phyloP scores from a whole-genome alignment of 1,140 invertebrate genomes.

The Microplitis demolitor region DNA sequence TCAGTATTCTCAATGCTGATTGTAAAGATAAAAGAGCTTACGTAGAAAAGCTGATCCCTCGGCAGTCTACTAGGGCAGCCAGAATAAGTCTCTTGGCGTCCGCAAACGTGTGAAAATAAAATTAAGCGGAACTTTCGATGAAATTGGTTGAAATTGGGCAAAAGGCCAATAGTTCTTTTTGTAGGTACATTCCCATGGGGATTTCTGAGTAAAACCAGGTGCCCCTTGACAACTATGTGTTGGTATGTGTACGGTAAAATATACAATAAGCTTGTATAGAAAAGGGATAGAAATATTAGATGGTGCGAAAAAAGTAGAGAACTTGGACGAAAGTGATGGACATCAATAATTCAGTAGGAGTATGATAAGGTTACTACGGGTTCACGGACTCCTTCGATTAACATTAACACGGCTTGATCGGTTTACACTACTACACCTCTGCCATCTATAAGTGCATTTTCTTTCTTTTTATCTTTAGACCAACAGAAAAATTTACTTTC shows the following conservation, averaged over 20 bases:
- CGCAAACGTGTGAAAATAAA: constrained; percentile 65
- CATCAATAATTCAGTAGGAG: constrained; percentile 58
- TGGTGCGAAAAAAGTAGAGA: constrained; percentile 21
- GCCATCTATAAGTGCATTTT: too few species aligned
- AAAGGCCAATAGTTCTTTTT: constrained; percentile 48
- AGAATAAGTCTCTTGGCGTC: constrained; percentile 27
- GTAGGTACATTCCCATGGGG: constrained; percentile 43
- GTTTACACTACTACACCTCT: constrained; percentile 13
- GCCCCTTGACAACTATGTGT: constrained; percentile 19
- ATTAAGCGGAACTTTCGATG: constrained; percentile 65
- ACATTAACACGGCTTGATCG: background rate
- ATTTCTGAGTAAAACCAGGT: constrained; percentile 15
- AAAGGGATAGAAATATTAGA: constrained; percentile 5
- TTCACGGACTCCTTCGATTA: constrained; percentile 14
- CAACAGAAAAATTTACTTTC: too few species aligned
- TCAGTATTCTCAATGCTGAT: constrained; percentile 46
- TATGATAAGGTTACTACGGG: constrained; percentile 48
- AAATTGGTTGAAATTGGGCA: constrained; percentile 68
- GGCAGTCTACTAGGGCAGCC: constrained; percentile 10
- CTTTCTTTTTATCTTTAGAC: too few species aligned
- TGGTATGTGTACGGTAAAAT: constrained; percentile 19
- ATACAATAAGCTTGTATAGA: background rate
- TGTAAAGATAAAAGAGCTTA: constrained; percentile 51
- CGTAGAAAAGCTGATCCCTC: constrained; percentile 22
- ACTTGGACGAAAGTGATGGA: constrained; percentile 41